phyloP scores from a whole-genome alignment of 1,140 invertebrate species.

The Battus philenor region DNA sequence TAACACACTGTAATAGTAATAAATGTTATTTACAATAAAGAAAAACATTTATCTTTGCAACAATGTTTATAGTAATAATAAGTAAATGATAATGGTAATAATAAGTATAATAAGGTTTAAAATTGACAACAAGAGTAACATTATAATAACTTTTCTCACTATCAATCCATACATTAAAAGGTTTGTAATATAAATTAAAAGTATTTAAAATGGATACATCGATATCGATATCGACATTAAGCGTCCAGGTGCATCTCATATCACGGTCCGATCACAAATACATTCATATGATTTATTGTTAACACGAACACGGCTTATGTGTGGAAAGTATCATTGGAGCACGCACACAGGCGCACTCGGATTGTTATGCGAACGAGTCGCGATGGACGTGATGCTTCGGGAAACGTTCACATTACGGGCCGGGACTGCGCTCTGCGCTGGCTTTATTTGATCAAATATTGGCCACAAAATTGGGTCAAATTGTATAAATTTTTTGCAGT shows the following conservation, averaged over 20 bases:
- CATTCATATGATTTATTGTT: slow-evolving; percentile 71
- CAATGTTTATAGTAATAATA: too few species aligned
- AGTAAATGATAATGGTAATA: too few species aligned
- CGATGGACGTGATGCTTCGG: slow-evolving; percentile 22
- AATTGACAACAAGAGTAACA: background rate
- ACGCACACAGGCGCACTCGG: slow-evolving; percentile 31
- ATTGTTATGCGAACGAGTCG: slow-evolving; percentile 29
- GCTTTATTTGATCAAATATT: background rate
- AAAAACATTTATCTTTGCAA: too few species aligned
- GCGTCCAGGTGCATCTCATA: slow-evolving; percentile 21
- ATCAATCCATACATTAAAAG: background rate
- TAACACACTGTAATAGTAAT: too few species aligned
- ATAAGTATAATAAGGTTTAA: too few species aligned
- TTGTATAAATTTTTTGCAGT: too few species aligned
- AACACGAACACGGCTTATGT: slow-evolving; percentile 56
- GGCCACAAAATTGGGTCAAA: too few species aligned
- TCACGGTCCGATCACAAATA: slow-evolving; percentile 57
- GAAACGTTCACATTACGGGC: slow-evolving; percentile 10
- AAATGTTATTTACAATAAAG: too few species aligned
- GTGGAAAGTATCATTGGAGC: slow-evolving; percentile 47
- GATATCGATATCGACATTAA: slow-evolving; percentile 23
- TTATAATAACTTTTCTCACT: background rate
- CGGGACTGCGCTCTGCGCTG: background rate
- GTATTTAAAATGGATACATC: too few species aligned
- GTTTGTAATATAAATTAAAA: too few species aligned